Conservation (phyloP, 92 coral and sea anemone species). For the Palythoa caribaeorum region DNA sequence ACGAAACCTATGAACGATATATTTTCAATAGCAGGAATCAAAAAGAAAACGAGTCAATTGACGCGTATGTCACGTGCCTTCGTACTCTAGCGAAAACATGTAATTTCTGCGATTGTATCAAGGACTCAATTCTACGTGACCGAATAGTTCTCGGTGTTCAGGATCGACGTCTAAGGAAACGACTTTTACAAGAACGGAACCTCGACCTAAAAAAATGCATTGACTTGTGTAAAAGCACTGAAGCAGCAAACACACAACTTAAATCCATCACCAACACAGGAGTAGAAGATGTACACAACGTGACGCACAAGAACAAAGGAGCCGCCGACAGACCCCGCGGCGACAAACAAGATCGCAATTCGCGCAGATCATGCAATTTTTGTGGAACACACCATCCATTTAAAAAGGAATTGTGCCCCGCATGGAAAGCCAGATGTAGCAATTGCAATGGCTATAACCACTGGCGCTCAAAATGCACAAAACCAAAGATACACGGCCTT, state of each 20-base stretch:
- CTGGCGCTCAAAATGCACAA: slow-evolving; percentile 32
- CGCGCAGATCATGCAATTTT: slow-evolving; percentile 28
- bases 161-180: not conserved
- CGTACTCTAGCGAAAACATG: slow-evolving; percentile 45
- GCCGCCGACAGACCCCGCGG: not conserved
- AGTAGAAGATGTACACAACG: slow-evolving; percentile 41
- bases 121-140: slow-evolving; percentile 42
- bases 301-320: slow-evolving; percentile 22
- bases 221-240: not conserved
- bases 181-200: not conserved
- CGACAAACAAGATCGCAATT: slow-evolving; percentile 1
- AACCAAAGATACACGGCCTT: slow-evolving; percentile 10
- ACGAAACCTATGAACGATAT: slow-evolving; percentile 44
- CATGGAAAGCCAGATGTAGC: slow-evolving; percentile 39
- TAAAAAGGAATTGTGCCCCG: slow-evolving; percentile 54
- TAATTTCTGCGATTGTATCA: slow-evolving; percentile 51
- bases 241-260: not conserved
- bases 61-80: slow-evolving; percentile 26
- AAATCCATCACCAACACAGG: not conserved
- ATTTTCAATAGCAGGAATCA: slow-evolving; percentile 37
- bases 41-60: slow-evolving; percentile 24
- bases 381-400: slow-evolving; percentile 43
- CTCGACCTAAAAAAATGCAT: slow-evolving; percentile 11
- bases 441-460: slow-evolving; percentile 57
- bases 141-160: not conserved